These are phyloP conservation scores for Syrista parreyssii DNA, from an alignment of 2,888 invertebrate species.

Conservation along the genomic window DNA sequence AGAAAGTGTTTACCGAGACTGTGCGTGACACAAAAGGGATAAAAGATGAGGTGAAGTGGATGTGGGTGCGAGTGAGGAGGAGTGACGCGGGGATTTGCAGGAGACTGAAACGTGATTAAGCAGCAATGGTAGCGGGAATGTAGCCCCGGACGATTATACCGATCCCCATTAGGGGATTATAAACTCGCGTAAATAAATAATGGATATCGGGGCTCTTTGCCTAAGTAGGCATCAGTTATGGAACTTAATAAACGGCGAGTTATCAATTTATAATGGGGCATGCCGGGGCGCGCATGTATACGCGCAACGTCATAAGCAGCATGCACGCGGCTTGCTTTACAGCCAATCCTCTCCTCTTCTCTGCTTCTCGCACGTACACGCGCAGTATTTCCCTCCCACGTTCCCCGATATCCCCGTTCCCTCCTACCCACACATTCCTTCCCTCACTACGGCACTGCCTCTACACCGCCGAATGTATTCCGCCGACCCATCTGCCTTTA, in stretches of 20 bases:
- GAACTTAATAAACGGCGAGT: slow-evolving; percentile 64
- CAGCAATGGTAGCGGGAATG: slow-evolving; percentile 23
- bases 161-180: slow-evolving; percentile 64
- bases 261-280: slow-evolving; percentile 62
- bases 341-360: neutral
- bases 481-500: neutral
- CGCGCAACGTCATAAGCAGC: slow-evolving; percentile 14
- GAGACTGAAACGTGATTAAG: slow-evolving; percentile 42
- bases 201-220: slow-evolving; percentile 62
- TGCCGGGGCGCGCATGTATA: slow-evolving; percentile 47
- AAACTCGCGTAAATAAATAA: slow-evolving; percentile 65
- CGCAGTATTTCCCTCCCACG: slow-evolving; percentile 6
- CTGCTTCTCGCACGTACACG: neutral
- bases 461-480: neutral
- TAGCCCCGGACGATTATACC: slow-evolving; percentile 52
- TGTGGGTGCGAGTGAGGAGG: slow-evolving; percentile 8
- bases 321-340: slow-evolving; percentile 4
- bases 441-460: neutral
- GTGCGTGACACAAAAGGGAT: neutral
- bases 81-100: slow-evolving; percentile 31
- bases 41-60: neutral
- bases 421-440: neutral
- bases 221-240: slow-evolving; percentile 61
- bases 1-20: neutral
- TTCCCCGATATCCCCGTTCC: neutral